Conservation (phyloP, 2,797 vertebrate species). For the Valencia hispanica region DNA sequence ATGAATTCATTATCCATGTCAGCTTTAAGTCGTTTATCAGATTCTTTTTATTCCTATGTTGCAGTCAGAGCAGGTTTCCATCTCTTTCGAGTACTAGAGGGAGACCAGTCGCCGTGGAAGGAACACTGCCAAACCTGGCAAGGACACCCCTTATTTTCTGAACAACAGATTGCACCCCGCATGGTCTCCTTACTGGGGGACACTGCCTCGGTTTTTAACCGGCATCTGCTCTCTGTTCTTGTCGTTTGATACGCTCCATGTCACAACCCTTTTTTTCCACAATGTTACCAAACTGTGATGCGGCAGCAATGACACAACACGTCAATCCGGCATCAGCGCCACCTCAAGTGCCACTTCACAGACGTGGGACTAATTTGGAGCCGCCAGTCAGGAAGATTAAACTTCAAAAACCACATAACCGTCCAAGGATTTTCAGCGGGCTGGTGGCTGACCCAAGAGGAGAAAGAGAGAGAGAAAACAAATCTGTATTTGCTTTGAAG, state of each 20-base stretch:
- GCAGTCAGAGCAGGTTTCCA: conserved; percentile 44
- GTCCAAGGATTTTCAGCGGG: conserved; percentile 39
- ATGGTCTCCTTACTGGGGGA: conserved; percentile 64
- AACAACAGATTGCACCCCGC: conserved; percentile 77
- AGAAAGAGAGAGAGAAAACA: not conserved
- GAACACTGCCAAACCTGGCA: conserved; percentile 75
- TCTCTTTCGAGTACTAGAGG: conserved; percentile 48
- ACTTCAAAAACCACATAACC: conserved; percentile 52
- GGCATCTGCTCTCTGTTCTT: conserved; percentile 70
- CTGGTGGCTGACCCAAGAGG: conserved; percentile 32
- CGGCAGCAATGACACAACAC: conserved; percentile 60
- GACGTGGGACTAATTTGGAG: conserved; percentile 67
- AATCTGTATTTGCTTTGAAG: conserved; percentile 65
- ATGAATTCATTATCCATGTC: conserved; percentile 5
- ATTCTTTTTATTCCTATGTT: conserved; percentile 35
- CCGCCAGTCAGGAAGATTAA: conserved; percentile 55
- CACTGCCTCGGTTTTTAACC: conserved; percentile 57
- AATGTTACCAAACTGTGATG: conserved; percentile 65
- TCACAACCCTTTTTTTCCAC: conserved; percentile 51
- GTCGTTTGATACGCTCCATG: conserved; percentile 55
- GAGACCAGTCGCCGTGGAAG: conserved; percentile 55
- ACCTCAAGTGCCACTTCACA: conserved; percentile 67
- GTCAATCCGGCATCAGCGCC: conserved; percentile 47
- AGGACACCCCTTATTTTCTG: conserved; percentile 19
- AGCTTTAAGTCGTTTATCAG: conserved; percentile 25